Conservation (phyloP, 2,797 vertebrate genomes). For the Onychomys torridus region DNA sequence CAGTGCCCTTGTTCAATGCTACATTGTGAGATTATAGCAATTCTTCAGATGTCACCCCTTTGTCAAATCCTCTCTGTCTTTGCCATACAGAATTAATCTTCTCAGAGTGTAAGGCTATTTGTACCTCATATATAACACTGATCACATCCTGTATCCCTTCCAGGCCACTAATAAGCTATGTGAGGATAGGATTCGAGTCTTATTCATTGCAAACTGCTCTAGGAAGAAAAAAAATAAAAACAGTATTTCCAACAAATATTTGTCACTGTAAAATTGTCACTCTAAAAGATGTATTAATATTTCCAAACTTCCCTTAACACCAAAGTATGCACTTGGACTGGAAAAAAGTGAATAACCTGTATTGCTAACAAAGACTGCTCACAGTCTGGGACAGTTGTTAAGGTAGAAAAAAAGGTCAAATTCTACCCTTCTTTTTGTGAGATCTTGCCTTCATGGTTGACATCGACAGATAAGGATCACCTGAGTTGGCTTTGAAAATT, state of each 20-base stretch:
- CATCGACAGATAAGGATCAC: conserved; percentile 23
- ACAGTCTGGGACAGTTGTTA: not conserved
- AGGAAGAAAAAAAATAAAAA: conserved; percentile 8
- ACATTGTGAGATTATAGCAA: not conserved
- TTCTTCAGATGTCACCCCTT: conserved; percentile 31
- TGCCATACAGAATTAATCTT: conserved; percentile 62
- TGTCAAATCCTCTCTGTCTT: conserved; percentile 53
- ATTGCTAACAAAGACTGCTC: not conserved
- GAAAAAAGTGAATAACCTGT: not conserved
- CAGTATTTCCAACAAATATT: conserved; percentile 43
- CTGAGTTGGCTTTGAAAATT: conserved; percentile 29
- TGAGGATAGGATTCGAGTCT: conserved; percentile 50
- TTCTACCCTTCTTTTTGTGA: not conserved
- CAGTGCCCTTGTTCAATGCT: not conserved
- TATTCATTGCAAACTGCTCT: conserved; percentile 37
- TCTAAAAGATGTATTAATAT: conserved; percentile 35
- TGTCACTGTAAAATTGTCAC: conserved; percentile 63
- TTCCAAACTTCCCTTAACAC: conserved; percentile 27
- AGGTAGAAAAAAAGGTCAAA: not conserved
- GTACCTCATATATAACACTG: conserved; percentile 1
- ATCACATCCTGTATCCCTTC: conserved; percentile 29
- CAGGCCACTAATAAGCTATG: conserved; percentile 18
- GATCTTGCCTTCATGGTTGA: not conserved
- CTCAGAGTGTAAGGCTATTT: not conserved
- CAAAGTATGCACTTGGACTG: not conserved